Evolutionary conservation across 2,797 vertebrate genomes (phyloP), one percentile per base, ranked within the genome.

Genomic region (Myiotriccus ornatus): DNA sequence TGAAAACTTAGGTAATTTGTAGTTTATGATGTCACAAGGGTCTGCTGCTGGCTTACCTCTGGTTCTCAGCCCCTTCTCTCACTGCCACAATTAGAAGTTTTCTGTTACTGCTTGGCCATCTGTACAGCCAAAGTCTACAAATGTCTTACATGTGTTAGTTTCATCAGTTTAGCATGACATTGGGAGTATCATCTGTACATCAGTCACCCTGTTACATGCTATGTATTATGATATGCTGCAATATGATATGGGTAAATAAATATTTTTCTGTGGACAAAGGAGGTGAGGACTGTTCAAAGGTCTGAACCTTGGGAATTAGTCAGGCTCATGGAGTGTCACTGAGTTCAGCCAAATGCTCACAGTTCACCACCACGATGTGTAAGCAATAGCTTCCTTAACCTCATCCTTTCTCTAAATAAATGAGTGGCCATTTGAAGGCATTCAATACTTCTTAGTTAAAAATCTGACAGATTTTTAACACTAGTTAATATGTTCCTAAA

Each of bases 121-220:
- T 63, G 21, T 21, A 21, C 19, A 77, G 28, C 18, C 43, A 77
- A 50, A n/a, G 7, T 39, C n/a, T 77, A 32, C 0, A 0, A 46
- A 39, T 41, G 12, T 56, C 9, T 44, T 39, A 1, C 2, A 1
- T 49, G 19, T 17, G 32, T 6, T 20, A 25, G 28, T 43, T 84
- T 56, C 11, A 43, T 44, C 8, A 32, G 12, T 44, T 75, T 39
- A 68, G 8, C 25, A 14, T 9, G 6, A 9, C 64, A 49, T 4
- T 79, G 25, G 22, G 20, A 53, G 19, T 64, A 64, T 23, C 5
- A 62, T 43, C 20, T 41, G 34, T 7, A 37, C 6, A 49, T 52
- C 49, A 56, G 32, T 20, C 63, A 34, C 21, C 78, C 52, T 71
- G 41, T 6, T 57, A 4, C 32, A 56, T 5, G 2, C 27, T 47